Evolutionary conservation across 2,113 vertebrate species (phyloP).

Genomic region (Marcusenius ussheri): DNA sequence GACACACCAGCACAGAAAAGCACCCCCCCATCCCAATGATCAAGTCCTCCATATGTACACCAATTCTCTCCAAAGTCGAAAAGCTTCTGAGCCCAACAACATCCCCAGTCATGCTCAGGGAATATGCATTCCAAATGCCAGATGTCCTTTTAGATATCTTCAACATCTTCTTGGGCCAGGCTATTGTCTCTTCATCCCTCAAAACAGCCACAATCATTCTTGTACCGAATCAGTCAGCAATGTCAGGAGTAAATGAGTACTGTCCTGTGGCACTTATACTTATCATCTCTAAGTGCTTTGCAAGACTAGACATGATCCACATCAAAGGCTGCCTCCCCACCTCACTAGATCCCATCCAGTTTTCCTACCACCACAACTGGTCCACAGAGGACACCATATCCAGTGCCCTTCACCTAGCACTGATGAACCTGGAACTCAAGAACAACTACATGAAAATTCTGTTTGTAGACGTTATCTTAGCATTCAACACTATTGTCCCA

Average conservation of each 20-base stretch:
- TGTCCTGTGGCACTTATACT: too few species aligned
- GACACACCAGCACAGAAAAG: too few species aligned
- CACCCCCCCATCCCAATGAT: too few species aligned
- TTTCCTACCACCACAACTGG: too few species aligned
- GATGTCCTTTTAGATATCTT: not conserved
- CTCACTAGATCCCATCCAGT: too few species aligned
- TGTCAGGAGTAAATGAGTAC: too few species aligned
- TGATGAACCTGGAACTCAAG: not conserved
- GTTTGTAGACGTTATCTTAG: not conserved
- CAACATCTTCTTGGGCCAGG: not conserved
- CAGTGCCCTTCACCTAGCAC: not conserved
- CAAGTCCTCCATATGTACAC: too few species aligned
- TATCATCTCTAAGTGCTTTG: too few species aligned
- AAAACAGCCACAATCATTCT: not conserved
- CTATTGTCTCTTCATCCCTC: not conserved
- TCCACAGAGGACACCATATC: not conserved
- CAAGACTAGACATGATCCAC: not conserved
- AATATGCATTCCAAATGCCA: not conserved
- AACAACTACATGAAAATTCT: not conserved
- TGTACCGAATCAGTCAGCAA: not conserved
- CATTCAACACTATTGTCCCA: not conserved
- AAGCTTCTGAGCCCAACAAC: not conserved
- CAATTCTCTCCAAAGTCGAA: too few species aligned
- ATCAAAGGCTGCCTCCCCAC: not conserved
- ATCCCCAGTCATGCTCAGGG: not conserved